Percentiles rank a stretch among this genome's conserved stretches.
These are phyloP conservation scores for Parazoanthus swiftii DNA, from an alignment of 92 coral and sea anemone genomes.

Conservation along the genomic window DNA sequence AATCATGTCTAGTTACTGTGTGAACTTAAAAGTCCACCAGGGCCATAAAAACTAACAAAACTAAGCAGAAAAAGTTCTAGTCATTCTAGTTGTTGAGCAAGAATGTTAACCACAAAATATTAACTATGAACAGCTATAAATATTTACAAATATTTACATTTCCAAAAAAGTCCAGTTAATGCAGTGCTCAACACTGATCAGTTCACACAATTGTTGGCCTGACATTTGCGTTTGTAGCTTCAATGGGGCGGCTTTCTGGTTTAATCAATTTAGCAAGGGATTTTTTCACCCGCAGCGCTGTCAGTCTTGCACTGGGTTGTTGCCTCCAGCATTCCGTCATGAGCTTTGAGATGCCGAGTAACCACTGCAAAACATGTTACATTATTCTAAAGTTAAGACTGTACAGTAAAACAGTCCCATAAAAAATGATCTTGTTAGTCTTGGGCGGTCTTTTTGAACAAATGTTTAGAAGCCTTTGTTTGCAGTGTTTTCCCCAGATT, in stretches of 20 bases:
- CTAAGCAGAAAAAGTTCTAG: no score
- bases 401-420: no score
- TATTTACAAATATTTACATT: conserved; percentile 28
- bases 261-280: conserved; percentile 66
- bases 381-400: not conserved
- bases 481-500: no score
- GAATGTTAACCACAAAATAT: not conserved
- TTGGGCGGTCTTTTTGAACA: no score
- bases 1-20: not conserved
- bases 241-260: conserved; percentile 47
- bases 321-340: conserved; percentile 89
- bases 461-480: no score
- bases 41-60: not conserved
- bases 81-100: not conserved
- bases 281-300: conserved; percentile 85
- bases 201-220: conserved; percentile 35
- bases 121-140: not conserved
- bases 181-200: not conserved
- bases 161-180: not conserved
- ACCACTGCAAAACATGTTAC: conserved; percentile 49
- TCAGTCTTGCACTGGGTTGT: conserved; percentile 76
- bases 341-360: conserved; percentile 74
- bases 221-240: not conserved
- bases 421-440: no score
- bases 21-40: no score